Evolutionary conservation across 1,140 invertebrate genomes (phyloP).

Genomic region (Oscheius sp.): DNA sequence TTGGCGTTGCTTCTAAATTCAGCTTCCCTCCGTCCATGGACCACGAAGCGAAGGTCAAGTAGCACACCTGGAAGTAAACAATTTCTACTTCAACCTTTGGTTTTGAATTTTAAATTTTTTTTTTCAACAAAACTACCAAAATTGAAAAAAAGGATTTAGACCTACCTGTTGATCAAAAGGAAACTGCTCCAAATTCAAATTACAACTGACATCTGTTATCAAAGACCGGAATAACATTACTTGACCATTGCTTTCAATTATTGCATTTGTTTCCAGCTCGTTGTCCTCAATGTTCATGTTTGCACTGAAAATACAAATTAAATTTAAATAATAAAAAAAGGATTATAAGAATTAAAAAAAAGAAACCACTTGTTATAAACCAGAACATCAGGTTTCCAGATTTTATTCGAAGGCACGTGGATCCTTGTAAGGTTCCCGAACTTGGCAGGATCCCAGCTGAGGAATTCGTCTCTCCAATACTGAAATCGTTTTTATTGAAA

Average conservation of each 20-base stretch:
- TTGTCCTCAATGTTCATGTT: constrained; percentile 55
- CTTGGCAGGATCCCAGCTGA: constrained; percentile 61
- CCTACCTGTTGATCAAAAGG: constrained; percentile 50
- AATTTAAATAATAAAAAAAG: not conserved
- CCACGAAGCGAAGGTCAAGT: constrained; percentile 50
- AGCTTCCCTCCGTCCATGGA: constrained; percentile 52
- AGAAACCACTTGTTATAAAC: constrained; percentile 63
- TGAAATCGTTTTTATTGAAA: constrained; percentile 30
- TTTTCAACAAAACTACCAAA: not conserved
- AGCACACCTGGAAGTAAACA: constrained; percentile 48
- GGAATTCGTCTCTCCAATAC: constrained; percentile 62
- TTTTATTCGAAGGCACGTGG: constrained; percentile 59
- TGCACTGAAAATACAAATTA: constrained; percentile 35
- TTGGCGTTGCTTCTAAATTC: constrained; percentile 39
- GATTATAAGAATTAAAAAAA: constrained; percentile 7
- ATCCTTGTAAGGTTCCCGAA: constrained; percentile 61
- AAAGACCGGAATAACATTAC: constrained; percentile 49
- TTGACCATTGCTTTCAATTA: constrained; percentile 40
- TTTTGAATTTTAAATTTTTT: not conserved
- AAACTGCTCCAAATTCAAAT: constrained; percentile 44
- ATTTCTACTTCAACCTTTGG: not conserved
- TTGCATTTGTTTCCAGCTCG: constrained; percentile 54
- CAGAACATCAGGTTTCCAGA: constrained; percentile 64
- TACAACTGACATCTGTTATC: constrained; percentile 54
- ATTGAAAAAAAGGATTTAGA: no score